A percentile compares a stretch with the other conserved stretches of the same genome.
These are phyloP conservation scores for Scelioninae gen. 2 DNA, from an alignment of 2,888 invertebrate genomes.

Conservation along the genomic window DNA sequence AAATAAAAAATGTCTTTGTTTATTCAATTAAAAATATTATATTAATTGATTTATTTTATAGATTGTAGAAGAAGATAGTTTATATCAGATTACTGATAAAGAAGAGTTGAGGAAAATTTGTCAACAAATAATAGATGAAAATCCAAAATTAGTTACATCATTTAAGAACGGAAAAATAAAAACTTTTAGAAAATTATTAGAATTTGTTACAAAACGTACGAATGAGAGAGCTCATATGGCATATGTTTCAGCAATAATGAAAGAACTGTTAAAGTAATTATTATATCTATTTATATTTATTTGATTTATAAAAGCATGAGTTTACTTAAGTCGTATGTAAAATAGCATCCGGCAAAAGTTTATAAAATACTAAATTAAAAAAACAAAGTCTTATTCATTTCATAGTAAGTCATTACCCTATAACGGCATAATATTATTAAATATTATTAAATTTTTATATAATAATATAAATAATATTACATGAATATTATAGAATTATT, in stretches of 20 bases:
- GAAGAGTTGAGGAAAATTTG: conserved; percentile 80
- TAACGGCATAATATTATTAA: no score
- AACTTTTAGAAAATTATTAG: conserved; percentile 81
- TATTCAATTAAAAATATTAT: conserved; percentile 6
- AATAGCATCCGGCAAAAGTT: no score
- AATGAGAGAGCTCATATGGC: conserved; percentile 83
- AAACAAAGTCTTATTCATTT: no score
- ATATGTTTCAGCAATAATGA: conserved; percentile 76
- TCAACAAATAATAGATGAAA: conserved; percentile 78
- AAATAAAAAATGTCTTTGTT: neutral
- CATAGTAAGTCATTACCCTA: no score
- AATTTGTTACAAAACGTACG: conserved; percentile 79
- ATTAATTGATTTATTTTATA: conserved; percentile 58
- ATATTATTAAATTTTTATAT: no score
- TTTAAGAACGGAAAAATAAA: conserved; percentile 84
- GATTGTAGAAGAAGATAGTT: conserved; percentile 81
- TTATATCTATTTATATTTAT: conserved; percentile 7
- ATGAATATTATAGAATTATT: no score
- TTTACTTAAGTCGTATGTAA: no score
- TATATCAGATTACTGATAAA: conserved; percentile 81
- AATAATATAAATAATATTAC: no score
- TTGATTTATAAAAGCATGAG: conserved; percentile 3
- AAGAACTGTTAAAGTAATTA: conserved; percentile 77
- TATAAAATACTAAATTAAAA: no score
- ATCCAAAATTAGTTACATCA: conserved; percentile 81